Base-by-base conservation (phyloP, 2,797 vertebrate genomes). In the Peromyscus eremicus region DNA sequence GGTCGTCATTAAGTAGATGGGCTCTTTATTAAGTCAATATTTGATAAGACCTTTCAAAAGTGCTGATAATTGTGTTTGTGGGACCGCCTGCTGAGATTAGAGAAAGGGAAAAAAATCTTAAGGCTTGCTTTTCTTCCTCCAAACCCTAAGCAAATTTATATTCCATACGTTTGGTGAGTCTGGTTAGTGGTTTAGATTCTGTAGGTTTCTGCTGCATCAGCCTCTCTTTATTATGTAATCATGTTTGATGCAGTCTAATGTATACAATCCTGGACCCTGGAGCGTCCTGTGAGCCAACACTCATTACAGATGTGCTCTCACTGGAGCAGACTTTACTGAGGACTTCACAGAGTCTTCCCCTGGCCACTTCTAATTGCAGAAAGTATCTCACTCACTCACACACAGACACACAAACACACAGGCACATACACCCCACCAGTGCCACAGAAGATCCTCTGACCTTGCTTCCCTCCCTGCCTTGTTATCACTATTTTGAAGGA, bases 61-160 rank as follows among this genome's bases (percentile, higher is more conserved):
- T 90, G 32, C 83, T 94, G 76, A 73, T 94, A 79, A 77, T 92
- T 91, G 21, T 81, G 93, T 94, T 70, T 27, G 0, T 90, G 52
- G 57, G 90, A 49, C 57, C 71, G 66, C 87, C 80, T 93, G 73
- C 90, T 90, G 60, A 97, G 92, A 77, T 80, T 75, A 92, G 70
- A 91, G 62, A 92, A 75, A 66, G 11, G 70, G 4, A 43, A 57
- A 87, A 57, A 73, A 88, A 71, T 40, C 34, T 66, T 49, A 81
- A 90, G 81, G 34, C 71, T 94, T 87, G 12, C 21, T 82, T 95
- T 88, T 82, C 92, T 96, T 91, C 57, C 92, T 96, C 89, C 76
- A 98, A 94, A 97, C 94, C 90, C 8, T 95, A 97, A 96, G 91
- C 94, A 94, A 96, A 87, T 96, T 96, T 96, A 71, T 86, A 94